Conservation (phyloP, 1,140 invertebrate species). For the Magallana angulata region DNA sequence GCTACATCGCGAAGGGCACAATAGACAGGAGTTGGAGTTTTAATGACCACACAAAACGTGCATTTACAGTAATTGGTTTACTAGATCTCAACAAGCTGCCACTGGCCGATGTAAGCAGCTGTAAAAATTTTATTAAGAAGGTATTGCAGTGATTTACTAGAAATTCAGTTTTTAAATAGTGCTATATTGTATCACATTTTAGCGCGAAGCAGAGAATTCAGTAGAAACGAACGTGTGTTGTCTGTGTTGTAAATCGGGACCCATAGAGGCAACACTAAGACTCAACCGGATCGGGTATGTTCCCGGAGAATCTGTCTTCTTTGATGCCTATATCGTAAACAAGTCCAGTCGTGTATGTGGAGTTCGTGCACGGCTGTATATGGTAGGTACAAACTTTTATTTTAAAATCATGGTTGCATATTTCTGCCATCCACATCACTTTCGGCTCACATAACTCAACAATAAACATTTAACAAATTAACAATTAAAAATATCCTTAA, state of each 20-base stretch:
- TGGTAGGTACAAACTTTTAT: conserved; percentile 46
- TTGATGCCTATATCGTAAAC: conserved; percentile 64
- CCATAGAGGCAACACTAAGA: conserved; percentile 62
- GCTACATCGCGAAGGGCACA: conserved; percentile 76
- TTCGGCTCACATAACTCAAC: neutral
- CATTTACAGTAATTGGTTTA: conserved; percentile 66
- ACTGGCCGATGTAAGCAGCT: conserved; percentile 33
- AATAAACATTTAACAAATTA: no score
- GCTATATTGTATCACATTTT: neutral
- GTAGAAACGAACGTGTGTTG: conserved; percentile 61
- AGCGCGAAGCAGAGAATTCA: neutral
- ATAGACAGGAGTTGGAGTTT: conserved; percentile 75
- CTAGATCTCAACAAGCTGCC: conserved; percentile 68
- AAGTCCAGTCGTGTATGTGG: conserved; percentile 54
- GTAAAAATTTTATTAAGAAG: neutral
- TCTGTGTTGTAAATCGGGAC: conserved; percentile 70
- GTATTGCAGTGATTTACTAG: no score
- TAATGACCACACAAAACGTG: conserved; percentile 65
- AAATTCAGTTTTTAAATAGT: neutral
- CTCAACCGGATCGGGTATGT: conserved; percentile 65
- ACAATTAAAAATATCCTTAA: no score
- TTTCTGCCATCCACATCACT: neutral
- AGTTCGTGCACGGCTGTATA: conserved; percentile 45
- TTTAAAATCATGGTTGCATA: no score
- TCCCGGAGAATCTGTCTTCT: conserved; percentile 64